Conservation (phyloP, 2,113 vertebrate genomes). For the Progne subis region DNA sequence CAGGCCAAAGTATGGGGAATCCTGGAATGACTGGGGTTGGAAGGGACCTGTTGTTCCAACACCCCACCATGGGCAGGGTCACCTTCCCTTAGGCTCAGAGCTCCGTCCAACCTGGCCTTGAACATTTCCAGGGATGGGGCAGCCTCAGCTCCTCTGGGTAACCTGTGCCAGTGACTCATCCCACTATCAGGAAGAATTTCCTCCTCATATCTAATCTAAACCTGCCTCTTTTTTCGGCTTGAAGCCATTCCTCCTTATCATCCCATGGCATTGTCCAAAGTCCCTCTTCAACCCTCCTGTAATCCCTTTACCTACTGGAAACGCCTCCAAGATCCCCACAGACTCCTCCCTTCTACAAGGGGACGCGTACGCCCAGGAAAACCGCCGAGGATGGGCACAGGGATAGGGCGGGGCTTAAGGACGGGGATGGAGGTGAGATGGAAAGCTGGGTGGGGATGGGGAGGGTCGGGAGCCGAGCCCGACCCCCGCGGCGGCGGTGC, state of each 20-base stretch:
- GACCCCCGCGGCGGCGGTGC: no score
- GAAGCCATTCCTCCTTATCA: no score
- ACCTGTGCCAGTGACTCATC: neutral
- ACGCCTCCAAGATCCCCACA: rapidly evolving
- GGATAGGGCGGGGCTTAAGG: no score
- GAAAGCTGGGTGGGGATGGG: no score
- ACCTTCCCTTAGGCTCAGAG: neutral
- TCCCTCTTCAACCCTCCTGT: neutral
- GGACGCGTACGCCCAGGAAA: rapidly evolving
- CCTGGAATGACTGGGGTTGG: neutral
- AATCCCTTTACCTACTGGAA: no score
- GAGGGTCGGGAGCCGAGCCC: no score
- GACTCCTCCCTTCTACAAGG: neutral
- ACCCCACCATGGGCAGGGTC: neutral
- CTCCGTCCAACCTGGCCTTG: neutral
- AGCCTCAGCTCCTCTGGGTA: neutral
- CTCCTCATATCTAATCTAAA: neutral
- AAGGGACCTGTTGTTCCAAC: neutral
- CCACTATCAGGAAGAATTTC: neutral
- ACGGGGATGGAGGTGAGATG: no score
- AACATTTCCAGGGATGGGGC: neutral
- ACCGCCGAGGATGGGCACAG: no score
- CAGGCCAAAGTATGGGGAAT: neutral
- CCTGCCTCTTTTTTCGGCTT: neutral
- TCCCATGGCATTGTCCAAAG: no score